Conservation (phyloP, 2,888 invertebrate species). For the Alentia gelatinosa region DNA sequence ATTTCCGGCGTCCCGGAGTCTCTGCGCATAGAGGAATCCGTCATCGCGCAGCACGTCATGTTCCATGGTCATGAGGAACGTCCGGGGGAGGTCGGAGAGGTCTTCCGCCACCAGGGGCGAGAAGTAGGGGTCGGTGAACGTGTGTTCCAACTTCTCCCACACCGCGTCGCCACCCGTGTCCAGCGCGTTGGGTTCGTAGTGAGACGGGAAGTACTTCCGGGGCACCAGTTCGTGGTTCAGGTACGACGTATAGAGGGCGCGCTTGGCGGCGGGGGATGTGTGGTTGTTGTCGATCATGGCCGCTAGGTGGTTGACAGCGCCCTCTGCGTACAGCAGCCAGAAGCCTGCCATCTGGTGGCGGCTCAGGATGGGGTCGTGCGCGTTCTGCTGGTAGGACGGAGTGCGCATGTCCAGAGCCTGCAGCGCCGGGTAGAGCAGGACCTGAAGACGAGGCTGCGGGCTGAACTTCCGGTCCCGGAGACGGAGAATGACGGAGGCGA, state of each 20-base stretch:
- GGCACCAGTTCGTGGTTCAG: background rate
- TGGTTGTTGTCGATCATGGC: conserved; percentile 38
- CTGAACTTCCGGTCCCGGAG: background rate
- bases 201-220: background rate
- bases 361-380: conserved; percentile 20
- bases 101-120: conserved; percentile 70
- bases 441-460: background rate
- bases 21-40: conserved; percentile 68
- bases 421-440: conserved; percentile 50
- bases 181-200: background rate
- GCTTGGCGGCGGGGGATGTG: background rate
- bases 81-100: conserved; percentile 67
- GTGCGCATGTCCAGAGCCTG: conserved; percentile 50
- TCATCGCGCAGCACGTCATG: conserved; percentile 73
- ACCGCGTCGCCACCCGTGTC: background rate
- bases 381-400: conserved; percentile 50
- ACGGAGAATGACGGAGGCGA: background rate
- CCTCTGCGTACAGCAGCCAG: conserved; percentile 43
- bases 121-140: conserved; percentile 68
- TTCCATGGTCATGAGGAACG: conserved; percentile 70
- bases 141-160: background rate
- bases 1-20: conserved; percentile 65
- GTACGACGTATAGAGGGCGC: background rate
- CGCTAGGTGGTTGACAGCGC: background rate
- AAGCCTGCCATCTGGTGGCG: conserved; percentile 8